Evolutionary conservation across 2,797 vertebrate genomes (phyloP), one percentile per base, ranked within the genome.

Genomic region (Dallia pectoralis): DNA sequence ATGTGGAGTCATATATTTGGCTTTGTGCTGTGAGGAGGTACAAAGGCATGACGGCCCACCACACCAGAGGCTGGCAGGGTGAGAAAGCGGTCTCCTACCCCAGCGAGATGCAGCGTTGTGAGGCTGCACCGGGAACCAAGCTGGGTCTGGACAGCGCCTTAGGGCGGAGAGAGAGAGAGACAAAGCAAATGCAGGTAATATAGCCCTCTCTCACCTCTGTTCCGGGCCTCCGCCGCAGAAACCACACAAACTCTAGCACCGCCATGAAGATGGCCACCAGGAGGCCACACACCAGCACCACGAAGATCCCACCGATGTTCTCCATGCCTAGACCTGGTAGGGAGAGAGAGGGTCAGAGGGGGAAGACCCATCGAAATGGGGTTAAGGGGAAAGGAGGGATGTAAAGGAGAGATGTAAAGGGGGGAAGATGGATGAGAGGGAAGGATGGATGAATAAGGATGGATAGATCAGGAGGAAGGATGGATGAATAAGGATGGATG

Each of bases 221-320:
- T 87, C 95, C 95, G 36, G 97, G 95, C 4, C 95, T 87, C 82
- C 97, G 96, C 49, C 95, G 96, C 78, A 97, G 91, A 91, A 96
- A 98, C 97, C 98, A 99, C 81, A 97, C 89, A 92, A 99, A 99
- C 91, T 99, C 98, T 91, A 99, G 88, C 93, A 99, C 96, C 11
- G 98, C 98, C 95, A 99, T 99, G 90, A 99, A 96, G 93, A 99
- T 97, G 73, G 98, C 98, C 91, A 97, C 95, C 84, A 99, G 95
- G 87, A 99, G 92, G 80, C 98, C 98, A 77, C 98, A 99, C 85
- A 99, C 97, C 89, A 99, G 94, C 90, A 99, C 98, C 90, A 99
- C 97, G 19, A 99, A 99, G 92, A 99, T 99, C 66, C 98, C 98
- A 22, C 97, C 98, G 11, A 99, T 99, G 82, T 99, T 99, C 91